Evolutionary conservation across 2,797 vertebrate genomes (phyloP), one percentile per base, ranked within the genome.

Genomic region (Clamator glandarius): DNA sequence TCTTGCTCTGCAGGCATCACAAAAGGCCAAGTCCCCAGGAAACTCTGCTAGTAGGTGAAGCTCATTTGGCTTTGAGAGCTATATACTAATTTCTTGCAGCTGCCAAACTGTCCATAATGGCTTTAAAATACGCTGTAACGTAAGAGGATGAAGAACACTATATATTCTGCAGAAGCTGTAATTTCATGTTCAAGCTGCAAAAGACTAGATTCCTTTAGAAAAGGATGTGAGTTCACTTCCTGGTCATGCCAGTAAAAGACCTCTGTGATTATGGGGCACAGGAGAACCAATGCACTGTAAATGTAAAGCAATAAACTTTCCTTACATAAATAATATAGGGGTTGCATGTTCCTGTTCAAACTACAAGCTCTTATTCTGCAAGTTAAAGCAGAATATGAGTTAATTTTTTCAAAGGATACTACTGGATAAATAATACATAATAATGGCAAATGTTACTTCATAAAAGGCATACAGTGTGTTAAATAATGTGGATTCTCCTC

Each of bases 221-320:
- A 66, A 82, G 58, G 50, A 64, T 89, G 55, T 41, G 61, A 93
- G 57, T 90, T 93, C 78, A 76, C 76, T 89, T 90, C 86, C 84
- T 85, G 78, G 28, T 44, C 8, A 0, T 51, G 33, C 61, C 63
- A 52, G 61, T 64, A 85, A 89, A 85, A 87, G 78, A 46, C 20
- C 31, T 79, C 36, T 89, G 33, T 91, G 86, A 87, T 89, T 89
- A 72, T 5, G 51, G 28, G 64, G n/a, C 72, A 89, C 80, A 57
- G 61, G 61, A 96, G 89, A 90, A 57, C 9, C n/a, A 77, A 52
- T n/a, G 26, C 54, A 90, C 50, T 33, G 44, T 64, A 90, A 84
- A 80, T 12, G 41, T 42, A 11, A 52, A 85, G 41, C 55, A 79
- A 87, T 82, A 67, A 91, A 85, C 31, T 84, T 77, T 13, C 20